These are phyloP conservation scores for Patella pellucida DNA, from an alignment of 2,888 invertebrate genomes.

Conservation along the genomic window DNA sequence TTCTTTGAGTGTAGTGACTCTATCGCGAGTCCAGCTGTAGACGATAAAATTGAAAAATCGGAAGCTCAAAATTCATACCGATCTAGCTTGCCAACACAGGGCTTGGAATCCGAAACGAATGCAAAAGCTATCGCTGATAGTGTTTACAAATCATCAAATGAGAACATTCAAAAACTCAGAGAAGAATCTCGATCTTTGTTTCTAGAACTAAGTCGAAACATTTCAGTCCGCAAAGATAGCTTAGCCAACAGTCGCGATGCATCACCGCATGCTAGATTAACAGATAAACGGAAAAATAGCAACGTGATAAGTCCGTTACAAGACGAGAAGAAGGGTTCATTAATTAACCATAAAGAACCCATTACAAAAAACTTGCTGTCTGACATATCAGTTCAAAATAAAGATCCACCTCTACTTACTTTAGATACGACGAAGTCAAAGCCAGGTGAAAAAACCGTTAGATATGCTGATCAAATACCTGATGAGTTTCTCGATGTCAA, in stretches of 20 bases:
- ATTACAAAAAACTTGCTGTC: no score
- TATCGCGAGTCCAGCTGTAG: background rate
- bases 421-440: no score
- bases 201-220: conserved; percentile 38
- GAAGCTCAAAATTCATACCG: background rate
- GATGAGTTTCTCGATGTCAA: no score
- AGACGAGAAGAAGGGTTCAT: no score
- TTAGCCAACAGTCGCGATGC: background rate
- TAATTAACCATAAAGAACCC: no score
- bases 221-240: conserved; percentile 16
- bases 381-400: no score
- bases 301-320: no score
- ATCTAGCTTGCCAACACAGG: background rate
- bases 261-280: background rate
- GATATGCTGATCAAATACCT: no score
- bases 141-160: background rate
- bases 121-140: background rate
- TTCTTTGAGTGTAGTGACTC: background rate
- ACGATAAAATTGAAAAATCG: background rate
- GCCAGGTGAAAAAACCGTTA: no score
- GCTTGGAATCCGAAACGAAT: background rate
- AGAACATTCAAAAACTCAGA: conserved; percentile 15
- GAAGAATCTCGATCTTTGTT: conserved; percentile 36
- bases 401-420: no score
- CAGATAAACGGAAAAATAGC: background rate